A percentile compares a stretch with the other conserved stretches of the same genome.
These are phyloP conservation scores for Xiphias gladius DNA, from an alignment of 2,113 vertebrate genomes.

Conservation along the genomic window DNA sequence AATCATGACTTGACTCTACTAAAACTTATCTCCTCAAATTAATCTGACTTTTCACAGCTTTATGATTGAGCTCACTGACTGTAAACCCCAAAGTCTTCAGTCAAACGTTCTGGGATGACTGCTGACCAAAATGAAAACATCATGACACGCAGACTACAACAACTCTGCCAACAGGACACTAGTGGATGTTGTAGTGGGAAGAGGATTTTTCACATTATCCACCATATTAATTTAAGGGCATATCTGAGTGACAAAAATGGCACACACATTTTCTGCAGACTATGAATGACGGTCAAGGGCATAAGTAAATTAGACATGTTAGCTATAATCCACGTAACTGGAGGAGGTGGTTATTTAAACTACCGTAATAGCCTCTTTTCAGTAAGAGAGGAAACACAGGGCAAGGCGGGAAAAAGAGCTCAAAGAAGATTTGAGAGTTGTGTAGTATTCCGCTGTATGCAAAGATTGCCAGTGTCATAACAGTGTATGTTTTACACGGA, in stretches of 20 bases:
- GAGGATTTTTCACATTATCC: not conserved
- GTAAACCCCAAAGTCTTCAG: constrained; percentile 15
- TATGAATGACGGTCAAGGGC: too few species aligned
- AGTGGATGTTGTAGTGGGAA: not conserved
- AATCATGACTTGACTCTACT: constrained; percentile 33
- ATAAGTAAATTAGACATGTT: too few species aligned
- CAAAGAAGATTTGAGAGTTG: not conserved
- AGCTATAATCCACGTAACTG: too few species aligned
- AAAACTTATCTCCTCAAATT: constrained; percentile 38
- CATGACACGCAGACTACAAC: constrained; percentile 4
- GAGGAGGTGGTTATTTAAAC: too few species aligned
- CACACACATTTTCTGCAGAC: too few species aligned
- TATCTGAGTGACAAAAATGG: not conserved
- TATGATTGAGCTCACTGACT: constrained; percentile 21
- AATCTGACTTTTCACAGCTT: constrained; percentile 45
- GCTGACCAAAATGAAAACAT: not conserved
- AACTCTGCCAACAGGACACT: constrained; percentile 17
- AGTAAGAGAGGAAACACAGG: not conserved
- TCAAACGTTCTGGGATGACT: not conserved
- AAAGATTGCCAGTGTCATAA: not conserved
- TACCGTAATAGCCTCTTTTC: not conserved
- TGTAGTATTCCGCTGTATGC: not conserved
- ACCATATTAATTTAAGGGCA: not conserved
- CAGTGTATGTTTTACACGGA: not conserved
- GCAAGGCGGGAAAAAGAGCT: not conserved